These are phyloP conservation scores for Anagrus nilaparvatae DNA, from an alignment of 1,140 invertebrate genomes.

Conservation along the genomic window DNA sequence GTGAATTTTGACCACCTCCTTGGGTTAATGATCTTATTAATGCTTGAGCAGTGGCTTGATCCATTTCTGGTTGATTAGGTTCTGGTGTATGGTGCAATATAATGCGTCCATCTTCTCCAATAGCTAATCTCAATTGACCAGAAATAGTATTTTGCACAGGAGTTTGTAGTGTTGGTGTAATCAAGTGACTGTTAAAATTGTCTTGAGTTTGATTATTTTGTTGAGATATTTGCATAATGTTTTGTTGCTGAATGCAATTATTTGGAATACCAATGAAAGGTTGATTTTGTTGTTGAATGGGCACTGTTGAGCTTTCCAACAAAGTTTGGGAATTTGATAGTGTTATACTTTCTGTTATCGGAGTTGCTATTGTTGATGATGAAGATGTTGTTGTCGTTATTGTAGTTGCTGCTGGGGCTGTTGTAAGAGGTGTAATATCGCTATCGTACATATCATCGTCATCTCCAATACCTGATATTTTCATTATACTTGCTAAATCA, in stretches of 20 bases:
- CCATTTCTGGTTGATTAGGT: slow-evolving; percentile 38
- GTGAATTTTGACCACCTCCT: slow-evolving; percentile 34
- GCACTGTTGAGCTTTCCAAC: too few species aligned
- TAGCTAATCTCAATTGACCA: slow-evolving; percentile 39
- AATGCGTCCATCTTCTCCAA: slow-evolving; percentile 43
- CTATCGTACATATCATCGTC: slow-evolving; percentile 42
- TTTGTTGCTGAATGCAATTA: too few species aligned
- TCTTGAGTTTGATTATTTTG: slow-evolving; percentile 17
- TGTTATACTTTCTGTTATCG: slow-evolving; percentile 16
- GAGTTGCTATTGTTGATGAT: slow-evolving; percentile 19
- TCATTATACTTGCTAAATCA: slow-evolving; percentile 47
- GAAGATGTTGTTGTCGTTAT: too few species aligned
- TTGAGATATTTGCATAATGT: too few species aligned
- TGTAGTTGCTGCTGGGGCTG: slow-evolving; percentile 27
- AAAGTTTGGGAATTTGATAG: too few species aligned
- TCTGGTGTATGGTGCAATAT: slow-evolving; percentile 42
- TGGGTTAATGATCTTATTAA: slow-evolving; percentile 36
- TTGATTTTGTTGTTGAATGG: slow-evolving; percentile 2
- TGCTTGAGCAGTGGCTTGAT: slow-evolving; percentile 37
- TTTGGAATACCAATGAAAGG: not conserved
- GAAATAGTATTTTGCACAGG: slow-evolving; percentile 38
- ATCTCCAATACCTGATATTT: slow-evolving; percentile 45
- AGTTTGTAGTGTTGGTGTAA: slow-evolving; percentile 37
- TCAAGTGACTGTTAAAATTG: slow-evolving; percentile 32
- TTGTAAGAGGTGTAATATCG: slow-evolving; percentile 30